Conservation (phyloP, 1,140 invertebrate genomes). For the Mamestra configurata region DNA sequence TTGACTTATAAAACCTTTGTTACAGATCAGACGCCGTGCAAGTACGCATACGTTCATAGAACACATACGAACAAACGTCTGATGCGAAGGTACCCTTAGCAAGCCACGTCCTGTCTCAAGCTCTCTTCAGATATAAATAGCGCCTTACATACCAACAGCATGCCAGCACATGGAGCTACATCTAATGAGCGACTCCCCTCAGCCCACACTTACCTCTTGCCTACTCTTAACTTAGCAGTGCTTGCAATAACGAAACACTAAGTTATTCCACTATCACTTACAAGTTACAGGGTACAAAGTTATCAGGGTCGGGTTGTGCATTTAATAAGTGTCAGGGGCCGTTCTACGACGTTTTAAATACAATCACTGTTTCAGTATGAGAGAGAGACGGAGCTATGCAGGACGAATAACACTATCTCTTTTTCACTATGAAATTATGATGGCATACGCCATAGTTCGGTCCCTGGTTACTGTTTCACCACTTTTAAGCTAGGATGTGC, state of each 20-base stretch:
- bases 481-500: constrained; percentile 20
- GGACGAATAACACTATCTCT: too few species aligned
- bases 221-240: constrained; percentile 79
- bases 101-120: neutral
- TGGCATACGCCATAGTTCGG: too few species aligned
- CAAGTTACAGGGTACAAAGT: constrained; percentile 12
- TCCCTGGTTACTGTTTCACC: constrained; percentile 35
- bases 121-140: neutral
- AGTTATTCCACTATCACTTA: constrained; percentile 43
- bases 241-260: constrained; percentile 80
- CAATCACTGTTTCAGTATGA: too few species aligned
- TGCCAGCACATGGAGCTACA: constrained; percentile 72
- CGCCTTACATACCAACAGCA: constrained; percentile 54
- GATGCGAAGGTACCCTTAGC: neutral
- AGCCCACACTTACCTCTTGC: constrained; percentile 77
- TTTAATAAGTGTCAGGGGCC: constrained; percentile 1
- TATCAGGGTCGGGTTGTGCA: constrained; percentile 23
- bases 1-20: too few species aligned
- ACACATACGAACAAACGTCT: too few species aligned
- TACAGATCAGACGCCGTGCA: too few species aligned
- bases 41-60: too few species aligned
- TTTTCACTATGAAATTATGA: too few species aligned
- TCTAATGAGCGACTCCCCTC: constrained; percentile 61
- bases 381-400: too few species aligned
- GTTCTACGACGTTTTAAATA: too few species aligned